These are phyloP conservation scores for Cistogaster globosa DNA, from an alignment of 2,888 invertebrate species.

Conservation along the genomic window DNA sequence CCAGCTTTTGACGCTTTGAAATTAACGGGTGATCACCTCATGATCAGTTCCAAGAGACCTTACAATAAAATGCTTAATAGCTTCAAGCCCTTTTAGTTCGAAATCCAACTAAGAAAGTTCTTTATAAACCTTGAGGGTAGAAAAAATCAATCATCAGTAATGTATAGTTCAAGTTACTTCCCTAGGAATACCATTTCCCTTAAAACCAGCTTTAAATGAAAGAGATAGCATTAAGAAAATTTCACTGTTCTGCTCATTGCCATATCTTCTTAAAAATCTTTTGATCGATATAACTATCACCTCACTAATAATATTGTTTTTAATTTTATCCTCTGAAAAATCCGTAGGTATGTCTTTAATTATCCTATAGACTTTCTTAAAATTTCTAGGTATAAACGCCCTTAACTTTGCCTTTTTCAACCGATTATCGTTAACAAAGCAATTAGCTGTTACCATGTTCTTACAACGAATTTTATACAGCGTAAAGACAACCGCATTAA, in stretches of 20 bases:
- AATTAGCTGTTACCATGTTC: background rate
- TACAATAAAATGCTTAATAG: no score
- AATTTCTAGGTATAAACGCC: background rate
- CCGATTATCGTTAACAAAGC: background rate
- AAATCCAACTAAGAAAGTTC: background rate
- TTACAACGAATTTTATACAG: background rate
- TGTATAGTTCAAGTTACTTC: background rate
- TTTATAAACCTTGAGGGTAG: background rate
- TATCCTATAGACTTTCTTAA: background rate
- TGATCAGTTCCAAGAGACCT: no score
- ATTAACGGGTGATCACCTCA: no score
- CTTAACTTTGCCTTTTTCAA: background rate
- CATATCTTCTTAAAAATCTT: no score
- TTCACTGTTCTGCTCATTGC: no score
- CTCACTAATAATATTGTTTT: no score
- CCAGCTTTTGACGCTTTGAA: no score
- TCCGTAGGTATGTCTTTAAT: no score
- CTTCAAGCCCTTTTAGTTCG: background rate
- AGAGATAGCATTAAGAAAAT: no score
- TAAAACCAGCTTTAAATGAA: no score
- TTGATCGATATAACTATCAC: no score
- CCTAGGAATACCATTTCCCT: background rate
- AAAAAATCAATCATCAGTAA: background rate
- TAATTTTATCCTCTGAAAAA: no score
- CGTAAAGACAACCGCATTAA: background rate